Evolutionary conservation across 2,113 vertebrate species (phyloP).

Genomic region (Orthochromis malagaraziensis): DNA sequence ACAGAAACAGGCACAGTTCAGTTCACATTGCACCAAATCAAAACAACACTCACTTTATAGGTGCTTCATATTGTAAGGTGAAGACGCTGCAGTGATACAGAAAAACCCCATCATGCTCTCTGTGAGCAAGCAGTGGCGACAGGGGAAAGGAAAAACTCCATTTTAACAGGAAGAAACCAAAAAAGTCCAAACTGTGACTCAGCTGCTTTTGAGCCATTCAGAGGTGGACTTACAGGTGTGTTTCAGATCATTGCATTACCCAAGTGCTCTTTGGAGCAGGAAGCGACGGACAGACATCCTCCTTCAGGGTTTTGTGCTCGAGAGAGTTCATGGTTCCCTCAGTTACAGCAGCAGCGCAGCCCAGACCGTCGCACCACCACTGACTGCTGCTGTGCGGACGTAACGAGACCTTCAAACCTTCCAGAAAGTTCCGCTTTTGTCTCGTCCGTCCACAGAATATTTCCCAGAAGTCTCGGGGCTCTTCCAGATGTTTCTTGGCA

Average conservation of each 20-base stretch:
- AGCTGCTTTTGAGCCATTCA: not conserved
- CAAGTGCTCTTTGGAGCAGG: not conserved
- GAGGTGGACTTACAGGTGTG: not conserved
- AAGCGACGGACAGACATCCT: rapidly evolving
- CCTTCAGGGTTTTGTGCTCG: not conserved
- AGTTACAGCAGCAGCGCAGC: not conserved
- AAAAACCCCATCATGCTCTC: not conserved
- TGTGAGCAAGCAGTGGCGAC: not conserved
- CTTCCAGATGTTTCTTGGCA: not conserved
- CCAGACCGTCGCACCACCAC: not conserved
- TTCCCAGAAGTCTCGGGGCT: not conserved
- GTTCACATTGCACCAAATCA: not conserved
- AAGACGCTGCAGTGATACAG: not conserved
- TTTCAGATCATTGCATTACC: not conserved
- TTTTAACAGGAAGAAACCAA: not conserved
- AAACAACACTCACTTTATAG: not conserved
- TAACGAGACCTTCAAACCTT: not conserved
- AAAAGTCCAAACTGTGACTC: rapidly evolving
- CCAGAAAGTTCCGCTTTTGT: rapidly evolving
- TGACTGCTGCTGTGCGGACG: rapidly evolving
- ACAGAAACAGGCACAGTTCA: not conserved
- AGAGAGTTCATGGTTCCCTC: not conserved
- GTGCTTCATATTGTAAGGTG: not conserved
- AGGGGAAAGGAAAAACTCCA: not conserved
- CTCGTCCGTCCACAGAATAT: not conserved